Evolutionary conservation across 2,113 vertebrate species (phyloP), one percentile per base, ranked within the genome.

Genomic region (Ursus arctos): DNA sequence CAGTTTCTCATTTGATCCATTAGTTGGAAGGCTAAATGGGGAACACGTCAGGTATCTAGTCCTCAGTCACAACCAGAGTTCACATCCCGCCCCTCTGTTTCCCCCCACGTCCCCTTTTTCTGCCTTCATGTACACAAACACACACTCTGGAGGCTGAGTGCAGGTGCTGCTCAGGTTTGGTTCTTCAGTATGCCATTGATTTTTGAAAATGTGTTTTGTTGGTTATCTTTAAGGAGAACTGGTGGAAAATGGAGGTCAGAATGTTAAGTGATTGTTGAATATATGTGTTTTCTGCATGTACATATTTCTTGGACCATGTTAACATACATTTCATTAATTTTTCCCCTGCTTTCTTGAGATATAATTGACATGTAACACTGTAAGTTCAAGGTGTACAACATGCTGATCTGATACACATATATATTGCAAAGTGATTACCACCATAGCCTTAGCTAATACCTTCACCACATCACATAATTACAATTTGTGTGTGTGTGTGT

Each of bases 1-100:
- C 88, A 96, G 55, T 98, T 98, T 97, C 97, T 98, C 97, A 91
- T 98, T 98, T 97, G 90, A 96, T 98, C 95, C 87, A 9, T 76
- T 82, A 90, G 91, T 93, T 47, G 88, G 95, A 97, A 98, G 97
- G 31, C 92, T 97, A n/a, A 96, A 87, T 57, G 79, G 65, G 19
- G 97, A 97, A 26, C 65, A 76, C 19, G 4, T 98, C 95, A 97
- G 95, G 57, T 94, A 71, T 36, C 22, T 93, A n/a, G 51, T 55
- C 69, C 49, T 96, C 36, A 0, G 0, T 47, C 63, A 22, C 33
- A 40, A 61, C 6, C 21, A 79, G 67, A 74, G 40, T 10, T 65
- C 18, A 55, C 36, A 65, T 59, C 55, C 28, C 8, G 0, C 53
- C 21, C 13, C 28, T 26, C 77, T 19, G 51, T 90, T n/a, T 12